Base-by-base conservation (phyloP, 1,140 invertebrate species). In the Philopotamus ludificatus region DNA sequence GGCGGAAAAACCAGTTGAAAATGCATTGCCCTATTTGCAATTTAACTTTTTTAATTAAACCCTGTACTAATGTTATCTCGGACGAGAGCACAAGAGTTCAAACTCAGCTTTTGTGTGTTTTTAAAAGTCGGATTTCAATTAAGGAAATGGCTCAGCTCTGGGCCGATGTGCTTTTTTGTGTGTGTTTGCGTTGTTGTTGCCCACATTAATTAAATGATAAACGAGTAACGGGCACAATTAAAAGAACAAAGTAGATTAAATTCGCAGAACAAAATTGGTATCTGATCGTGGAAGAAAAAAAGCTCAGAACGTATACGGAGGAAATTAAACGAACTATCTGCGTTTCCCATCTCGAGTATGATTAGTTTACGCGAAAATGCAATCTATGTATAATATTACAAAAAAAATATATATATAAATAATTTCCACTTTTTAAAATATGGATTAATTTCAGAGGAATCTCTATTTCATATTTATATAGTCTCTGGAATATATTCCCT, bases 31-130 rank as follows among this genome's bases (percentile, higher is more conserved):
- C 18, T 59, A 23, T 50, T 65, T 58, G 63, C 63, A 65, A 65
- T 65, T 49, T 49, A 65, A 65, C 63, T 65, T 65, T 65, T 65
- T 65, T 65, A 65, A 65, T 65, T 65, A 57, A 65, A 65, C n/a
- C 26, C 44, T 34, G n/a, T 49, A 58, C 23, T 21, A 54, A 54
- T 63, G 47, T 63, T 63, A 63, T 63, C 61, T 54, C 7, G 9
- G 28, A 49, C 4, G 28, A 34, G 12, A 34, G 12, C 28, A 34
- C 28, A 12, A 34, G 12, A 34, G 28, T 34, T 34, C 28, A 34
- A 34, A 34, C 28, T 34, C 4, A 34, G 28, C 28, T 34, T 34
- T 34, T 34, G 28, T 34, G 28, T 34, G 28, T 34, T 34, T 34
- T 34, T 34, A 34, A n/a, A 34, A 34, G 28, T 34, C 28, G 28